phyloP scores from a whole-genome alignment of 1,140 invertebrate species.

The Neuroterus valhalla region DNA sequence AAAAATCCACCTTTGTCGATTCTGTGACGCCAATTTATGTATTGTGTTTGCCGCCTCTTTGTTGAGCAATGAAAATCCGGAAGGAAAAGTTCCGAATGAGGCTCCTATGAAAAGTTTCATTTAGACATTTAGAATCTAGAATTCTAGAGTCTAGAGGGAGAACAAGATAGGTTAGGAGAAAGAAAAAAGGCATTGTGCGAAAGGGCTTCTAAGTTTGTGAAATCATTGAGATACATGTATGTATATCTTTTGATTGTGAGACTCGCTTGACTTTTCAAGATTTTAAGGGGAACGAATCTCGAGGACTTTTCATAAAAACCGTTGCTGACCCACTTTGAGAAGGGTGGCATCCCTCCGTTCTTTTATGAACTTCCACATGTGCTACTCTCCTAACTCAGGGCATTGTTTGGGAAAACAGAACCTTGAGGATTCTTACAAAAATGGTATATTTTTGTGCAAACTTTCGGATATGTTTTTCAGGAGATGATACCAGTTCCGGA shows the following conservation, averaged over 20 bases:
- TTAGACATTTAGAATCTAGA: too few species aligned
- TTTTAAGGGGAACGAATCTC: slow-evolving; percentile 13
- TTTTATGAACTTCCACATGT: slow-evolving; percentile 7
- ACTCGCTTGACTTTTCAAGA: slow-evolving; percentile 18
- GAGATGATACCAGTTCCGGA: too few species aligned
- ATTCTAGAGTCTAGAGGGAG: too few species aligned
- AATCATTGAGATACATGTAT: neutral
- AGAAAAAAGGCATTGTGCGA: neutral
- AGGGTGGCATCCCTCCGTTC: slow-evolving; percentile 2
- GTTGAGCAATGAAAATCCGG: neutral
- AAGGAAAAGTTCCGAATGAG: neutral
- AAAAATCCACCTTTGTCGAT: slow-evolving; percentile 4
- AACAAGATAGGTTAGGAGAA: neutral
- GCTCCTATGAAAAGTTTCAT: too few species aligned
- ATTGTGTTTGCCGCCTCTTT: neutral
- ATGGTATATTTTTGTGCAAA: too few species aligned
- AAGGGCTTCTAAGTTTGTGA: neutral
- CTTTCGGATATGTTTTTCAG: too few species aligned
- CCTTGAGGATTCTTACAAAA: too few species aligned
- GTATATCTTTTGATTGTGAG: neutral
- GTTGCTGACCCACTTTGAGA: slow-evolving; percentile 13
- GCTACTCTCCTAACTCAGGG: neutral
- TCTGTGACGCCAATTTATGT: neutral
- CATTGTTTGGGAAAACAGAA: neutral
- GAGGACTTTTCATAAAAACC: slow-evolving; percentile 18